Percentiles rank a stretch among this genome's conserved stretches.
Evolutionary conservation across 2,888 invertebrate genomes (phyloP).

Genomic region (Fabriciana adippe): DNA sequence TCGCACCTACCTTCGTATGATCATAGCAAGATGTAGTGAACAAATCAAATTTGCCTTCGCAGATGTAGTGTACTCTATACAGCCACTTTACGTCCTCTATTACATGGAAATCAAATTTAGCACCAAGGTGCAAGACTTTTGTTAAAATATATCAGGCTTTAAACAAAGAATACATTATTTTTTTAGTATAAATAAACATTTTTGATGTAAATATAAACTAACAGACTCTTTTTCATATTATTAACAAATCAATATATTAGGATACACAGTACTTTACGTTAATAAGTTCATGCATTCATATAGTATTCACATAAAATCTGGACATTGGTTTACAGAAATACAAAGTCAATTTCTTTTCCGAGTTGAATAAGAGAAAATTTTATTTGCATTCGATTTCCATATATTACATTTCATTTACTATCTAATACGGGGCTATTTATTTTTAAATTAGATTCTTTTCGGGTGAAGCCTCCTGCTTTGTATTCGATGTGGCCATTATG

Average conservation of each 20-base stretch:
- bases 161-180: too few species aligned
- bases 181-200: too few species aligned
- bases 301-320: too few species aligned
- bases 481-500: conserved; percentile 52
- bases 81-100: conserved; percentile 57
- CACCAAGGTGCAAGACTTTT: not conserved
- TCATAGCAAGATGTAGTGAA: conserved; percentile 52
- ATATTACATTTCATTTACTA: conserved; percentile 35
- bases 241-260: too few species aligned
- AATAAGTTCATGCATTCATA: too few species aligned
- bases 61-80: conserved; percentile 54
- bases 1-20: conserved; percentile 40
- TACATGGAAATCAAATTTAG: conserved; percentile 59
- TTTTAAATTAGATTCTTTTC: conserved; percentile 64
- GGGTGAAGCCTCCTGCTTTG: conserved; percentile 52
- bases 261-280: too few species aligned
- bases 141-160: too few species aligned
- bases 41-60: conserved; percentile 59
- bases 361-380: conserved; percentile 20
- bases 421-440: conserved; percentile 44
- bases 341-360: not conserved
- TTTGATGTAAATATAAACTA: too few species aligned
- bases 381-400: conserved; percentile 29
- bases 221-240: too few species aligned
- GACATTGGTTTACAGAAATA: not conserved